Conservation (phyloP, 2,888 invertebrate species). For the Seladonia tumulorum region DNA sequence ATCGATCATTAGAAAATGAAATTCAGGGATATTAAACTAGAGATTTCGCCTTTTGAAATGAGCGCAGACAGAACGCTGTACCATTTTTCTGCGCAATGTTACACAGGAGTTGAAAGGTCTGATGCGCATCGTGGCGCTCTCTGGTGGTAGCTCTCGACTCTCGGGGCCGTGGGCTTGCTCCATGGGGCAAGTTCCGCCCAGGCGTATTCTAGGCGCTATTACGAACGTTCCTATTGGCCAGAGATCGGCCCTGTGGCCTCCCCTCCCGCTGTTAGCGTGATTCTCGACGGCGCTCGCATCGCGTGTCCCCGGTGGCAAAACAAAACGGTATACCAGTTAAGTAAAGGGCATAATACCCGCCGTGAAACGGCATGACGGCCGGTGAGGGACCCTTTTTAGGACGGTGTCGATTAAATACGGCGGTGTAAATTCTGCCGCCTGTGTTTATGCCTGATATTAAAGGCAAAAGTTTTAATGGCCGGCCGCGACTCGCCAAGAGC, state of each 20-base stretch:
- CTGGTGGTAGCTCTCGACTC: background rate
- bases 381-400: slow-evolving; percentile 52
- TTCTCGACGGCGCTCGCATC: background rate
- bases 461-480: slow-evolving; percentile 62
- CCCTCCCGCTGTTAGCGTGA: background rate
- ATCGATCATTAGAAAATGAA: background rate
- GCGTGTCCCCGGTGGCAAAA: slow-evolving; percentile 59
- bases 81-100: background rate
- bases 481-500: slow-evolving; percentile 15
- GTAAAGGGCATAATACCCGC: slow-evolving; percentile 62
- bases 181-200: background rate
- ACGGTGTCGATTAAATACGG: slow-evolving; percentile 66
- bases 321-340: slow-evolving; percentile 69
- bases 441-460: slow-evolving; percentile 68
- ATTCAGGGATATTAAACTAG: background rate
- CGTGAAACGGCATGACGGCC: slow-evolving; percentile 55
- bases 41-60: background rate
- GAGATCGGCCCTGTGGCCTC: background rate
- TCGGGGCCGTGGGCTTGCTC: background rate
- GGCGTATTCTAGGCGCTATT: background rate
- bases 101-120: background rate
- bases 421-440: slow-evolving; percentile 64
- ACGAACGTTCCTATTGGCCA: background rate
- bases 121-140: no score
- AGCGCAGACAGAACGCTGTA: background rate